These are phyloP conservation scores for Minunthozetes semirufus DNA, from an alignment of 2,888 invertebrate species.

Conservation along the genomic window DNA sequence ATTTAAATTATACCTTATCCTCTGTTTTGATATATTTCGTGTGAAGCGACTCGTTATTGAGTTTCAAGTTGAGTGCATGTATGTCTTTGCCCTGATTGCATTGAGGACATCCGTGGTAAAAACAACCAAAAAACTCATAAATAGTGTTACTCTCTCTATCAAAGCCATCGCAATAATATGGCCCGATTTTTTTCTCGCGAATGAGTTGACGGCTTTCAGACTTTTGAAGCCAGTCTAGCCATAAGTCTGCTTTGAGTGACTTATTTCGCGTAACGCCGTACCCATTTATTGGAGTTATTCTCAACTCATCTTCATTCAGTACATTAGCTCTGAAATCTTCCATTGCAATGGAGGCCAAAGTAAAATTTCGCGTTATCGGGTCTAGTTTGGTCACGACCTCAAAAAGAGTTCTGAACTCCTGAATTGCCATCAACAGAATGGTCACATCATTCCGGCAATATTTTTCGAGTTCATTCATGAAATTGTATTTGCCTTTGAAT, in stretches of 20 bases:
- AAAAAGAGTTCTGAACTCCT: slow-evolving; percentile 16
- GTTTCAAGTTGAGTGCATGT: too few species aligned
- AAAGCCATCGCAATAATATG: slow-evolving; percentile 26
- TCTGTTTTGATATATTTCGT: too few species aligned
- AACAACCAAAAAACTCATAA: slow-evolving; percentile 31
- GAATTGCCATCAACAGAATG: not conserved
- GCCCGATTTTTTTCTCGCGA: slow-evolving; percentile 16
- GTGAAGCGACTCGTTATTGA: too few species aligned
- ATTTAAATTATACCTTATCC: too few species aligned
- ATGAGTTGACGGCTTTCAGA: not conserved
- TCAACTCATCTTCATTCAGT: not conserved
- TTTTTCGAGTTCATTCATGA: not conserved
- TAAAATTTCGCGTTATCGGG: slow-evolving; percentile 28
- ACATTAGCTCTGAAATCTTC: not conserved
- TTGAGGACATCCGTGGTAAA: slow-evolving; percentile 19
- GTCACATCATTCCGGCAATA: slow-evolving; percentile 33
- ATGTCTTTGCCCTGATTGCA: not conserved
- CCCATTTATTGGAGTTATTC: not conserved
- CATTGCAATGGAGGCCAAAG: slow-evolving; percentile 36
- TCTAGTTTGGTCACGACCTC: not conserved
- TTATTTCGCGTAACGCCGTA: not conserved
- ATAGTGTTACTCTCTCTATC: not conserved
- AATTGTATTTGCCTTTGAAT: not conserved
- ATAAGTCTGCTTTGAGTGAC: slow-evolving; percentile 8
- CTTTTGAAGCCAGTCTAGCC: slow-evolving; percentile 27